These are phyloP conservation scores for Channa maculata DNA, from an alignment of 2,113 vertebrate species.

Conservation along the genomic window DNA sequence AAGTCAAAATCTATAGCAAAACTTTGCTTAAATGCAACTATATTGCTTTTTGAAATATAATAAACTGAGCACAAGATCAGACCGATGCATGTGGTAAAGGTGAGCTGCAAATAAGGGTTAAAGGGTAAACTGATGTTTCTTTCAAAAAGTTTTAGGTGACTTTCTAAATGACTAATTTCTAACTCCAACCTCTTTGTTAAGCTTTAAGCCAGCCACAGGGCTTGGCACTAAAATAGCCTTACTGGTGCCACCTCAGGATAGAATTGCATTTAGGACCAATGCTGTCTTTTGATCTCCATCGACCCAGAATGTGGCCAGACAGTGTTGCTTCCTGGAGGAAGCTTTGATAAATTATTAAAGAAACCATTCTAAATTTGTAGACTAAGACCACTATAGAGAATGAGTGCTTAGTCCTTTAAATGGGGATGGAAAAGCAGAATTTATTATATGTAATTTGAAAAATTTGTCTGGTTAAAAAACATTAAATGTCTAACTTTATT, in stretches of 20 bases:
- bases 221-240: conserved; percentile 68
- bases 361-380: conserved; percentile 68
- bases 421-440: conserved; percentile 15
- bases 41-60: conserved; percentile 12
- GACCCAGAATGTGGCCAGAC: conserved; percentile 69
- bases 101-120: conserved; percentile 1
- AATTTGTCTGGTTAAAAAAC: too few relatives aligned
- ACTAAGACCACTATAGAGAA: conserved; percentile 49
- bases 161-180: conserved; percentile 24
- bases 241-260: conserved; percentile 48
- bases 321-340: conserved; percentile 71
- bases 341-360: conserved; percentile 79
- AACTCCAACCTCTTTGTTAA: conserved; percentile 31
- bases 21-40: conserved; percentile 1
- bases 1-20: not conserved
- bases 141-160: conserved; percentile 27
- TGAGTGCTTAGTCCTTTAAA: conserved; percentile 48
- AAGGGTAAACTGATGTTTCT: not conserved
- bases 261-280: conserved; percentile 72
- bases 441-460: not conserved
- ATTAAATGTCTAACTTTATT: too few relatives aligned
- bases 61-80: not conserved
- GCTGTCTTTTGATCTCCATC: conserved; percentile 80
- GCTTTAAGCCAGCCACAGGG: conserved; percentile 49
- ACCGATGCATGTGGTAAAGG: not conserved